Evolutionary conservation across 2,113 vertebrate genomes (phyloP).

Genomic region (Chiloscyllium plagiosum): DNA sequence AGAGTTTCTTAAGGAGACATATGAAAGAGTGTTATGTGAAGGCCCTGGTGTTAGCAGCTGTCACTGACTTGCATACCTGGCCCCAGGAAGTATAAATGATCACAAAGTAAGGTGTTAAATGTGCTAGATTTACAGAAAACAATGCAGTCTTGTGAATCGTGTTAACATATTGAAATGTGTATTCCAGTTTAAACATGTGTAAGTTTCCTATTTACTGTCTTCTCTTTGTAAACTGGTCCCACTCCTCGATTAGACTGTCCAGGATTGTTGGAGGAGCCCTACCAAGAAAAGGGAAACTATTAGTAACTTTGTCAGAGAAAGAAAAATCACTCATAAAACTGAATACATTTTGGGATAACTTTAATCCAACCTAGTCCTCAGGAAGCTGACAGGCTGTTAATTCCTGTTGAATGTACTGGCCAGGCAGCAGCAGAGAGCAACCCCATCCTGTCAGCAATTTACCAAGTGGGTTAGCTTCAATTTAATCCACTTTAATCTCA

Average conservation of each 20-base stretch:
- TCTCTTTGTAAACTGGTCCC: not conserved
- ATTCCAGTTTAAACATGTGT: not conserved
- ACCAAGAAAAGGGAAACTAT: conserved; percentile 2
- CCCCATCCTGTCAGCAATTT: not conserved
- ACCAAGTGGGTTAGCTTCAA: not conserved
- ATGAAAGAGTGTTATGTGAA: not conserved
- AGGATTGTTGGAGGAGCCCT: not conserved
- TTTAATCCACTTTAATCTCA: not conserved
- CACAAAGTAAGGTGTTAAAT: not conserved
- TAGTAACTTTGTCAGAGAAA: not conserved
- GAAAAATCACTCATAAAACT: not conserved
- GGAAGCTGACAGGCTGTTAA: not conserved
- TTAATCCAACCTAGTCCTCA: not conserved
- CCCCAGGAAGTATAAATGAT: not conserved
- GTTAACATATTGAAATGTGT: not conserved
- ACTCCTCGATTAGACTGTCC: not conserved
- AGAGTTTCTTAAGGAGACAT: not conserved
- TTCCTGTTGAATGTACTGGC: not conserved
- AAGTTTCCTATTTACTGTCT: not conserved
- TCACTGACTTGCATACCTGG: not conserved
- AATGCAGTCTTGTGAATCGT: not conserved
- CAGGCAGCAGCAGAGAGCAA: not conserved
- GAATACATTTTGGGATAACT: not conserved
- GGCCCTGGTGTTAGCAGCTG: not conserved
- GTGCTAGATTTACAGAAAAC: not conserved